Conservation (phyloP, 2,113 vertebrate genomes). For the Mionectes macconnelli region DNA sequence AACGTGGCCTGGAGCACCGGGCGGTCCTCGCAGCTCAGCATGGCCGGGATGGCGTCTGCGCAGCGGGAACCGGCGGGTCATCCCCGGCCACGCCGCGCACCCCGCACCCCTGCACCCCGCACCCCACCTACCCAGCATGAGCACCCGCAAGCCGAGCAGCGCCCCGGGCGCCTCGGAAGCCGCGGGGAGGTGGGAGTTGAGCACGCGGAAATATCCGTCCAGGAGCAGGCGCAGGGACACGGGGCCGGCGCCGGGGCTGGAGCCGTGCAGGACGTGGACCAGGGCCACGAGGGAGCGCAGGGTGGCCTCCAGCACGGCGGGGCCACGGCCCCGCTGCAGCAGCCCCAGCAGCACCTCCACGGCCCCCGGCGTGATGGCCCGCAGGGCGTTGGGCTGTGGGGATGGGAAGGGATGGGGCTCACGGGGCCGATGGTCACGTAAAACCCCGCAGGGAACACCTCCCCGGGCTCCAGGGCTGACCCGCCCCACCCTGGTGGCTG, state of each 20-base stretch:
- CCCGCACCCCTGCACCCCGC: too few species aligned
- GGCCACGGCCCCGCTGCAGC: constrained; percentile 73
- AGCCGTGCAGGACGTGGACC: constrained; percentile 86
- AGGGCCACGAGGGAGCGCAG: constrained; percentile 82
- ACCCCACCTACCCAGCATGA: constrained; percentile 85
- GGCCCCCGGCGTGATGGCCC: constrained; percentile 75
- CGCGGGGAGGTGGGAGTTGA: constrained; percentile 84
- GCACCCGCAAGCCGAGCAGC: constrained; percentile 81
- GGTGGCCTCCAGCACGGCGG: constrained; percentile 62
- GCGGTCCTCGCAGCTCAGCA: constrained; percentile 90
- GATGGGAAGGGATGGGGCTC: accelerated
- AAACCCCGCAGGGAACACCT: accelerated
- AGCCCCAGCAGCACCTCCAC: constrained; percentile 85
- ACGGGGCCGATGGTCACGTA: too few species aligned
- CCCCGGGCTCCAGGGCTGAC: accelerated
- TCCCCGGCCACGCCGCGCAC: not conserved
- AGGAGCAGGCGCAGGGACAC: constrained; percentile 84
- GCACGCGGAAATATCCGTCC: constrained; percentile 87
- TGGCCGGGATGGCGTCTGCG: constrained; percentile 88
- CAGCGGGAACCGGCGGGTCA: not conserved
- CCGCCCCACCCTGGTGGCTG: accelerated
- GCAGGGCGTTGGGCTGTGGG: constrained; percentile 85
- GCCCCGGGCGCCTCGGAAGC: constrained; percentile 21
- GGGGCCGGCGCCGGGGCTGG: constrained; percentile 79
- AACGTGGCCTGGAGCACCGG: constrained; percentile 92